Base-by-base conservation (phyloP, 2,113 vertebrate genomes). In the Sander lucioperca region DNA sequence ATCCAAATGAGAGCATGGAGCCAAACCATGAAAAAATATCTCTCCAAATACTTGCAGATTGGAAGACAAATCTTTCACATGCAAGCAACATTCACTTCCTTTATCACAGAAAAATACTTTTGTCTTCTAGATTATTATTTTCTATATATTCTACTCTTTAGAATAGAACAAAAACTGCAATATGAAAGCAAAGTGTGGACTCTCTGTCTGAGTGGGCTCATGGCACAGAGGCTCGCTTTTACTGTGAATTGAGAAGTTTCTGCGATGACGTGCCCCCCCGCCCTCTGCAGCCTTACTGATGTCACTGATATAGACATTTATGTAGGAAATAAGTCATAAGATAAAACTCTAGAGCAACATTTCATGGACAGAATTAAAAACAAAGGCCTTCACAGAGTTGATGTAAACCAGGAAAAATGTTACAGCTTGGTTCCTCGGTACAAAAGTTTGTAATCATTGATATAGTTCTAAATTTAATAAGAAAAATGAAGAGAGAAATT, bases 311-410 rank as follows among this genome's bases (percentile, higher is more conserved):
- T 80, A 19, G 59, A 83, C 79, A 75, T 90, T 83, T 76, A 79
- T 83, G 73, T 25, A 66, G 79, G 80, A 90, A 91, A 87, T 69
- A 64, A 73, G 85, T 79, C 11, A 82, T 93, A 78, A 89, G 90
- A 84, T 77, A 53, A 88, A 87, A 53, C 79, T 74, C 83, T 45
- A 77, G 81, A 81, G 72, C 47, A 18, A 39, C 45, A 54, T 87
- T 87, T 75, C 48, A 80, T 30, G 70, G 75, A 79, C 45, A 50
- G 51, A 70, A 23, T 79, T 77, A 70, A 72, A 83, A 87, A 83
- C 79, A 82, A 90, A 79, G 51, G 61, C 53, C 62, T 72, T 80
- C 48, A 47, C 33, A 80, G 13, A 72, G 50, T 33, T 80, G 54
- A 81, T 48, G 62, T 62, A 53, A 83, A 80, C 14, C 8, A 10